Evolutionary conservation across 1,140 invertebrate genomes (phyloP).

Genomic region (Brachionus angularis): DNA sequence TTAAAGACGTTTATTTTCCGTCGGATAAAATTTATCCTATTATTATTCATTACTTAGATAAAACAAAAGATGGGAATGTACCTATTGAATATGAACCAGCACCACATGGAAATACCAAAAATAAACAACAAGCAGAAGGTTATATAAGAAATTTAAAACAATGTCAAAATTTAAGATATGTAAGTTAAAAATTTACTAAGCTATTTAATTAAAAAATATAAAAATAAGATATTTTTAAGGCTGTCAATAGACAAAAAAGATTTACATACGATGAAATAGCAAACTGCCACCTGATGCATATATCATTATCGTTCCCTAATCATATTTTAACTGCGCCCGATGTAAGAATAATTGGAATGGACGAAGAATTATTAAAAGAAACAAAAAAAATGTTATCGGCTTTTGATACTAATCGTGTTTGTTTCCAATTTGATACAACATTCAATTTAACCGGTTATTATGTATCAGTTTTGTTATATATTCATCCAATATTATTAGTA

Average conservation of each 20-base stretch:
- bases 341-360: background rate
- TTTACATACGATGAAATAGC: constrained; percentile 14
- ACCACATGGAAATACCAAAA: constrained; percentile 12
- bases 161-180: background rate
- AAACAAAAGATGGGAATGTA: background rate
- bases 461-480: constrained; percentile 15
- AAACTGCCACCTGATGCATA: constrained; percentile 19
- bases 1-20: background rate
- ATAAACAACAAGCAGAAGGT: background rate
- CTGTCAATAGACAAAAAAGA: too few relatives aligned
- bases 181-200: too few relatives aligned
- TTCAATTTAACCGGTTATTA: constrained; percentile 6
- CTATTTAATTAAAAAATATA: too few relatives aligned
- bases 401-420: background rate
- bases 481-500: background rate
- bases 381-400: background rate
- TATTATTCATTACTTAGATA: background rate
- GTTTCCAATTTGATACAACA: background rate
- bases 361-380: background rate
- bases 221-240: too few relatives aligned
- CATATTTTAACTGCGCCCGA: background rate
- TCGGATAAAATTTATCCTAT: background rate
- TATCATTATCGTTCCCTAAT: background rate
- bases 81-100: background rate
- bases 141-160: constrained; percentile 2